phyloP scores from a whole-genome alignment of 1,140 invertebrate genomes.

The Sitophilus oryzae region DNA sequence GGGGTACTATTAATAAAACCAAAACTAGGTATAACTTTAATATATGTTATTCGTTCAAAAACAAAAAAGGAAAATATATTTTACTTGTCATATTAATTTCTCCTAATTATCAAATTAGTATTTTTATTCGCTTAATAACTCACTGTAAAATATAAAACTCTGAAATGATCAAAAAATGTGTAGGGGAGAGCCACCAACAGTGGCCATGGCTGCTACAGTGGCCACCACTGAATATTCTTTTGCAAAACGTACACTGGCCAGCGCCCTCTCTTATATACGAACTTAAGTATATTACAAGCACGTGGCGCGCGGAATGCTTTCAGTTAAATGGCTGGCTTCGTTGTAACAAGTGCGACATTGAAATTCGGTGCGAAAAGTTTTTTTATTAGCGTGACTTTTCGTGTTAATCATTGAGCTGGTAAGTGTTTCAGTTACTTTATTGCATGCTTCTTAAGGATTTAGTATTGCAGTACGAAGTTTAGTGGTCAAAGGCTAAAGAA shows the following conservation, averaged over 20 bases:
- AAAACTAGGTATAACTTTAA: too few species aligned
- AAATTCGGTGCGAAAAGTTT: constrained; percentile 2
- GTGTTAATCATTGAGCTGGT: constrained; percentile 3
- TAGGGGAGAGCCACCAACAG: too few species aligned
- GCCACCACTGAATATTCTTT: too few species aligned
- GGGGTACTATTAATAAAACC: too few species aligned
- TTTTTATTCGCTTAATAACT: too few species aligned
- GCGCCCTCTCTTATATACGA: constrained; percentile 1
- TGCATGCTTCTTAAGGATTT: constrained; percentile 6
- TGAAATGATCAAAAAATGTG: too few species aligned
- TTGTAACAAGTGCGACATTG: constrained; percentile 3
- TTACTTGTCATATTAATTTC: too few species aligned
- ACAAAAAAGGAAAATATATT: too few species aligned
- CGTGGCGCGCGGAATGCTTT: constrained; percentile 1
- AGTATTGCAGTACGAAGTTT: not conserved
- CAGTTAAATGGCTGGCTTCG: constrained; percentile 3
- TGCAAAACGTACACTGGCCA: constrained; percentile 4
- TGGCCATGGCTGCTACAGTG: too few species aligned
- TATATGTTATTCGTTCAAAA: too few species aligned
- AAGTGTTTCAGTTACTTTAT: constrained; percentile 5
- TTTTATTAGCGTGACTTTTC: constrained; percentile 5
- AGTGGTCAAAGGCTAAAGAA: constrained; percentile 4
- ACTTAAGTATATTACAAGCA: constrained; percentile 1
- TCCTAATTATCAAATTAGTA: too few species aligned
- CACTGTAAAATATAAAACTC: too few species aligned